Base-by-base conservation (phyloP, 2,113 vertebrate genomes). In the Onychostoma macrolepis region DNA sequence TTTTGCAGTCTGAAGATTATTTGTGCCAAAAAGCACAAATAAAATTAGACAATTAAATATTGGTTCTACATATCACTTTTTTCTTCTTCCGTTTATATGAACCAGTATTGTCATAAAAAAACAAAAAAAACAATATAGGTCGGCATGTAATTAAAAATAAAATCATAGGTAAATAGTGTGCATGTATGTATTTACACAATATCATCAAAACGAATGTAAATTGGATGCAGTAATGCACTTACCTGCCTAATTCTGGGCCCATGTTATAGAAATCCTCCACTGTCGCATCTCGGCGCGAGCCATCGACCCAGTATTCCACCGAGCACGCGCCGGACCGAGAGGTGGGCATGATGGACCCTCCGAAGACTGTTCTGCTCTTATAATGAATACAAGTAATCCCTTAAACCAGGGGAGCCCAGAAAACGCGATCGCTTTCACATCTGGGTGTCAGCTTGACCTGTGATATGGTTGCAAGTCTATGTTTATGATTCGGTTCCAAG, bases 261-360 rank as follows among this genome's bases (percentile, higher is more conserved):
- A 96, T 91, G 56, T 81, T 43, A 92, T 97, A 97, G 92, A 96
- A 94, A 21, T 96, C 95, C 84, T 96, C 96, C 91, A 97, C 92
- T 11, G 94, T 86, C 9, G 91, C 93, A 90, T 96, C 95, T 67
- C 96, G 93, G 56, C 93, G 93, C 50, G 97, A 97, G 4, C 96
- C 97, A 1, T 97, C 96, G 82, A 97, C 96, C 96, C 97, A 97
- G 91, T 94, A 97, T 82, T 96, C 96, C 90, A 93, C 93, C 6
- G 92, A 88, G 63, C 91, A 91, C 9, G 95, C 92, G 83, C 93
- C 93, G 2, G 93, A 93, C 58, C 94, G 92, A 86, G 95, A 96
- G 38, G 94, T 96, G 26, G 96, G 96, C 96, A 97, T 97, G 92
- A 65, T 87, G 87, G 87, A 28, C 72, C 13, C 56, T 77, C 69